Evolutionary conservation across 2,113 vertebrate species (phyloP).

Genomic region (Lophura nycthemera): DNA sequence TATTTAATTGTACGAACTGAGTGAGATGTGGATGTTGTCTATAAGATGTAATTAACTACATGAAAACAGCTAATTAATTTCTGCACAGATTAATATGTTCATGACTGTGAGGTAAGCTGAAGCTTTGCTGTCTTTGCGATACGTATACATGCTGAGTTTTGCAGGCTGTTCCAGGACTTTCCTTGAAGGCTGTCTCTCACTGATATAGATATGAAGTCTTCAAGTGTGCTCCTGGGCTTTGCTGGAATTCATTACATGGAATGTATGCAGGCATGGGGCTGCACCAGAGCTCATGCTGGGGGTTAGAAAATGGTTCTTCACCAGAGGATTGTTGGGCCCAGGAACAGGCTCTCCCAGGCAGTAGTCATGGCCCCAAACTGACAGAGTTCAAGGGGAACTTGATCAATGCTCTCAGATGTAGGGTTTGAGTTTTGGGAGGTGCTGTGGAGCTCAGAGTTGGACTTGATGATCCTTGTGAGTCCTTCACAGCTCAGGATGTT

Average conservation of each 20-base stretch:
- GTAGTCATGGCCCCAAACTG: too few species aligned
- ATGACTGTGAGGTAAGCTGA: background rate
- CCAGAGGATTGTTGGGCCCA: too few species aligned
- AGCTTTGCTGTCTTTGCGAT: background rate
- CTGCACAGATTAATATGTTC: background rate
- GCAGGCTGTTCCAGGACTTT: background rate
- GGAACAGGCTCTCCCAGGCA: too few species aligned
- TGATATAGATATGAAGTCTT: background rate
- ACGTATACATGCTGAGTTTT: background rate
- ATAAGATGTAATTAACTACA: background rate
- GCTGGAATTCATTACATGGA: background rate
- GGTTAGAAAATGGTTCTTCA: too few species aligned
- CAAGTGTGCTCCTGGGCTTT: background rate
- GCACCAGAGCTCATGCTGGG: too few species aligned
- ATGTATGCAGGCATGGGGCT: background rate
- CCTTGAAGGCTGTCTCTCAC: background rate
- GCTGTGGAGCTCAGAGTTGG: background rate
- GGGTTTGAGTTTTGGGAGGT: too few species aligned
- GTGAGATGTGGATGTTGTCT: background rate
- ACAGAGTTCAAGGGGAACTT: background rate
- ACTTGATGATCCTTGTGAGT: background rate
- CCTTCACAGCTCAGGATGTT: background rate
- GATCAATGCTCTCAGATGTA: background rate
- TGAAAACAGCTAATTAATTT: background rate
- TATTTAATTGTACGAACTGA: constrained; percentile 17